Evolutionary conservation across 2,888 invertebrate species (phyloP), one percentile per base, ranked within the genome.

Genomic region (Amorpha juglandis): DNA sequence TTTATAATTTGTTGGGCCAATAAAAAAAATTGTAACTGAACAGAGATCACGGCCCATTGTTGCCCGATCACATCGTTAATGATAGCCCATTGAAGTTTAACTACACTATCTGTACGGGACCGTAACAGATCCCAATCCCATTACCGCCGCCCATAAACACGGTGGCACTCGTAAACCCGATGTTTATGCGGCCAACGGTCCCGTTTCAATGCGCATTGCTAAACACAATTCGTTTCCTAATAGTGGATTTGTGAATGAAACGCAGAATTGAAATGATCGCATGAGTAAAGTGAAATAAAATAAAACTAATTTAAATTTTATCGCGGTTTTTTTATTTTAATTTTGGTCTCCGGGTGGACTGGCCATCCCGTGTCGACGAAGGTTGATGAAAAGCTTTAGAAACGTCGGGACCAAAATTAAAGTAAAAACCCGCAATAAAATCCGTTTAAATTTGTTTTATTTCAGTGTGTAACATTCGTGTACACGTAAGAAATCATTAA

Each of bases 141-240:
- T 58, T 58, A 58, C 38, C 7, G 42, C 19, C 50, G 19, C 9
- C 42, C 38, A 16, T 58, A 58, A 58, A 58, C 58, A 42, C 58
- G 12, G 38, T 42, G 42, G 19, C 58, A 42, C 19, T 58, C 58
- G 58, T 58, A 58, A 58, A 58, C 16, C 12, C 38, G 38, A 19
- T 19, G 38, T 58, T 58, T 58, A 58, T 38, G 58, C 16, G 19
- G 19, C 11, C 58, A 19, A 6, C 42, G 58, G 42, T 38, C 58
- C 42, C 16, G 58, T 42, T 58, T 42, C 58, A 58, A 42, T 42
- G 42, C 35, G 9, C 12, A 58, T 42, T 14, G 42, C 16, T 58
- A 21, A 38, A 19, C 6, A 50, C 19, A 19, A 19, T 50, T 14
- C 14, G 19, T 19, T 58, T 19, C 6, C 6, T 58, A 58, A 58